A percentile compares a stretch with the other conserved stretches of the same genome.
Conservation (phyloP, 2,113 vertebrate species). For the Trichomycterus rosablanca region DNA sequence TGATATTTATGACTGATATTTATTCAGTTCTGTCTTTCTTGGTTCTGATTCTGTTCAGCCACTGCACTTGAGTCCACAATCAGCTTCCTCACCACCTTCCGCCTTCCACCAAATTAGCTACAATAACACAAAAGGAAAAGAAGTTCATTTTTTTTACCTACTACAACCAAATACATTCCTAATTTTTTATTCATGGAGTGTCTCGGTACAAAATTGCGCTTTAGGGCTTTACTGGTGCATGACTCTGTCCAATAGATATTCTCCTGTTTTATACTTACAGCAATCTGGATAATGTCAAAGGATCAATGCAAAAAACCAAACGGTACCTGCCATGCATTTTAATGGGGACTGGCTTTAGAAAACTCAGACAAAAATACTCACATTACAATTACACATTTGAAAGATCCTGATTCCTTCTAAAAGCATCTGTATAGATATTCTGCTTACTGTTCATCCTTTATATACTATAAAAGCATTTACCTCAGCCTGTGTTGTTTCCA, state of each 20-base stretch:
- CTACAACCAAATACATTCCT: too few species aligned
- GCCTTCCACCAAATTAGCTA: too few species aligned
- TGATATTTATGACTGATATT: too few species aligned
- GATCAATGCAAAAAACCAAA: slow-evolving; percentile 51
- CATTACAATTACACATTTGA: slow-evolving; percentile 25
- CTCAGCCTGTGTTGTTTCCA: too few species aligned
- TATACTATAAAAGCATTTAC: slow-evolving; percentile 24
- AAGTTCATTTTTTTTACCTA: too few species aligned
- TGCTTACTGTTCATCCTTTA: slow-evolving; percentile 5
- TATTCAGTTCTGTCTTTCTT: too few species aligned
- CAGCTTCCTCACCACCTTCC: too few species aligned
- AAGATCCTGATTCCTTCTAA: slow-evolving; percentile 7
- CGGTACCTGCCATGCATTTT: slow-evolving; percentile 44
- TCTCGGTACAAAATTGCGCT: too few species aligned
- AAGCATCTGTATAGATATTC: slow-evolving; percentile 4
- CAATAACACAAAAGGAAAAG: too few species aligned
- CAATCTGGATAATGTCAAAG: slow-evolving; percentile 58
- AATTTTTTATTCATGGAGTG: slow-evolving; percentile 27
- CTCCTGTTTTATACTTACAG: slow-evolving; percentile 46
- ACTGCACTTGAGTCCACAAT: too few species aligned
- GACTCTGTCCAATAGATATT: slow-evolving; percentile 43
- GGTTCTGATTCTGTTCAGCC: too few species aligned
- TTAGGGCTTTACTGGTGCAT: slow-evolving; percentile 13
- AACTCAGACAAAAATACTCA: slow-evolving; percentile 45
- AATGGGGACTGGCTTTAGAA: slow-evolving; percentile 46